A percentile compares a stretch with the other conserved stretches of the same genome.
Conservation (phyloP, 1,140 invertebrate species). For the Leptinotarsa undecemlineata region DNA sequence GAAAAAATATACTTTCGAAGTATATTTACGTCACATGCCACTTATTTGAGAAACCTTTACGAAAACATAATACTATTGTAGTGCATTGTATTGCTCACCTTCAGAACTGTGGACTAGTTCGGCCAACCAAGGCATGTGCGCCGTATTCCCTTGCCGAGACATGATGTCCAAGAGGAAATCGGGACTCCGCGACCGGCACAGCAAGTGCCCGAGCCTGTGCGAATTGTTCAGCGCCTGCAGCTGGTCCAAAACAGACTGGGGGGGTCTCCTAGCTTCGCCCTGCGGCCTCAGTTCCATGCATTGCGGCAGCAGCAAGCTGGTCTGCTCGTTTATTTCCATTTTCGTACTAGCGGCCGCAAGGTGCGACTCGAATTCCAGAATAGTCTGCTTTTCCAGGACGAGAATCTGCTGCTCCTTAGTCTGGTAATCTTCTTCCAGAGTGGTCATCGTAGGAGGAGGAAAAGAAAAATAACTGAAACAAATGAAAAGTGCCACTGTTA, state of each 20-base stretch:
- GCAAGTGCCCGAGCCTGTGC: conserved; percentile 83
- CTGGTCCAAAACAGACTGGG: conserved; percentile 75
- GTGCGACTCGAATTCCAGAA: conserved; percentile 92
- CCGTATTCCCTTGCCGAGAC: conserved; percentile 79
- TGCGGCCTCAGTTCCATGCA: conserved; percentile 79
- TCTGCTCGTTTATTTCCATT: conserved; percentile 87
- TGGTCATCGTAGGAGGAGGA: conserved; percentile 70
- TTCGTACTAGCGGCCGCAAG: conserved; percentile 86
- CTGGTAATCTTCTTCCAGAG: conserved; percentile 49
- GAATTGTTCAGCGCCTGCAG: conserved; percentile 78
- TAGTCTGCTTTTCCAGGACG: conserved; percentile 77
- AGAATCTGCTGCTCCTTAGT: conserved; percentile 64
- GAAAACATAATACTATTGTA: too few relatives aligned
- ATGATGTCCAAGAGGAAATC: conserved; percentile 94
- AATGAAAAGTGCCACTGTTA: background rate
- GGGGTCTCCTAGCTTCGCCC: conserved; percentile 80
- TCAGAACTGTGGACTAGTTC: conserved; percentile 92
- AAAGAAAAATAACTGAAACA: conserved; percentile 66
- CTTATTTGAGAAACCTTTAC: too few relatives aligned
- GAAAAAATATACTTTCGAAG: too few relatives aligned
- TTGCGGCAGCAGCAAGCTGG: conserved; percentile 82
- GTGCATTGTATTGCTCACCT: conserved; percentile 52
- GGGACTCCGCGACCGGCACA: conserved; percentile 87
- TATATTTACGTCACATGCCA: too few relatives aligned
- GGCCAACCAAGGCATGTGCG: conserved; percentile 95